A percentile compares a stretch with the other conserved stretches of the same genome.
Evolutionary conservation across 2,113 vertebrate species (phyloP).

Genomic region (Daphoenositta chrysoptera): DNA sequence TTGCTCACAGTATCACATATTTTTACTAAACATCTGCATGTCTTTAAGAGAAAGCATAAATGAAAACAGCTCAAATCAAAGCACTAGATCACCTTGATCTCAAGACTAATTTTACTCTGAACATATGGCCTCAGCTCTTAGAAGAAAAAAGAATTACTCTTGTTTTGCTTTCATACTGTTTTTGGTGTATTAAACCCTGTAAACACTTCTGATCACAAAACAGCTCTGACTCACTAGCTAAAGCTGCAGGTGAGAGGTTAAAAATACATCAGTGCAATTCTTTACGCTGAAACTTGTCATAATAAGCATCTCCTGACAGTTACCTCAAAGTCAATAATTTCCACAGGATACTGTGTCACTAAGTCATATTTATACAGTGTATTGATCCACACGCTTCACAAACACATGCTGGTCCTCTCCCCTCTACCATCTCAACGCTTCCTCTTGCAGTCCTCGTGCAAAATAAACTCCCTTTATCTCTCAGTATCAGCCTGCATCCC

Average conservation of each 20-base stretch:
- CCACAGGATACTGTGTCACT: neutral
- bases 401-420: neutral
- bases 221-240: neutral
- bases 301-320: neutral
- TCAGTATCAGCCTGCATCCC: neutral
- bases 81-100: accelerated
- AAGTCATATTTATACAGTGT: neutral
- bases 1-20: neutral
- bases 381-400: neutral
- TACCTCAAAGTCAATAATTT: neutral
- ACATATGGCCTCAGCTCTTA: neutral
- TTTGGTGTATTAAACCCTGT: neutral
- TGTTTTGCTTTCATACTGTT: neutral
- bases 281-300: neutral
- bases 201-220: neutral
- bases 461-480: neutral
- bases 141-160: neutral
- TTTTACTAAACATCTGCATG: neutral
- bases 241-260: neutral
- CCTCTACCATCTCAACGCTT: neutral
- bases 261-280: neutral
- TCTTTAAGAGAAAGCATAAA: neutral
- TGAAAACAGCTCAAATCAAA: neutral
- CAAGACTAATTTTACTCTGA: neutral
- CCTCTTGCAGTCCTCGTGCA: accelerated